Evolutionary conservation across 2,797 vertebrate species (phyloP).

Genomic region (Dromococcyx pavoninus): DNA sequence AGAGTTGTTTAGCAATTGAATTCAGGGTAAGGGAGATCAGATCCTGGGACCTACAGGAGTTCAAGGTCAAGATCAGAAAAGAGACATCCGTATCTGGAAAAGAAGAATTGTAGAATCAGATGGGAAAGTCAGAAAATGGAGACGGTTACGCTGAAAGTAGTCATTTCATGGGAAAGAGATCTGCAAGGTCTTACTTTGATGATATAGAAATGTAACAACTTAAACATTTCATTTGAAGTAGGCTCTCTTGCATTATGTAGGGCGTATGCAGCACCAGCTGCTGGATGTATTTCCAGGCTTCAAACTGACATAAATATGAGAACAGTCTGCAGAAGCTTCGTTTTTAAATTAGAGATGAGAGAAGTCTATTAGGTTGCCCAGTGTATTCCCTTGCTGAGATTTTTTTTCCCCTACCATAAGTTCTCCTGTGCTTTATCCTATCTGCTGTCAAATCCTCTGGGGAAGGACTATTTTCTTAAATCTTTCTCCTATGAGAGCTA

Average conservation of each 20-base stretch:
- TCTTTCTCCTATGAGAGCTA: neutral
- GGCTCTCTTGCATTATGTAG: neutral
- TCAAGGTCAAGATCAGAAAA: neutral
- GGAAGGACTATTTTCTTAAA: slow-evolving; percentile 1
- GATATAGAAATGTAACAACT: neutral
- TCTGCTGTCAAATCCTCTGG: neutral
- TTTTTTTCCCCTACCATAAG: neutral
- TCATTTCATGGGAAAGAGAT: neutral
- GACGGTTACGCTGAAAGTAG: neutral
- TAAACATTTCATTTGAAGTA: neutral
- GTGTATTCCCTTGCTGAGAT: neutral
- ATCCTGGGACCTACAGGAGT: neutral
- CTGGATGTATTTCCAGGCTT: neutral
- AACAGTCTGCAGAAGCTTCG: neutral
- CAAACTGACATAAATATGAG: neutral
- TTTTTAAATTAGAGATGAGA: slow-evolving; percentile 32
- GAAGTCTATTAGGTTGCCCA: neutral
- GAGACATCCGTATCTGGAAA: neutral
- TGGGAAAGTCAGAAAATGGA: neutral
- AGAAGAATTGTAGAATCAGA: neutral
- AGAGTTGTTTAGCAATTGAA: neutral
- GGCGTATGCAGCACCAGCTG: neutral
- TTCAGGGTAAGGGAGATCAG: neutral
- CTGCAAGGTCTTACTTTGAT: neutral
- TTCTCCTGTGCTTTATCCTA: neutral